Evolutionary conservation across 2,888 invertebrate genomes (phyloP).

Genomic region (Arge pagana): DNA sequence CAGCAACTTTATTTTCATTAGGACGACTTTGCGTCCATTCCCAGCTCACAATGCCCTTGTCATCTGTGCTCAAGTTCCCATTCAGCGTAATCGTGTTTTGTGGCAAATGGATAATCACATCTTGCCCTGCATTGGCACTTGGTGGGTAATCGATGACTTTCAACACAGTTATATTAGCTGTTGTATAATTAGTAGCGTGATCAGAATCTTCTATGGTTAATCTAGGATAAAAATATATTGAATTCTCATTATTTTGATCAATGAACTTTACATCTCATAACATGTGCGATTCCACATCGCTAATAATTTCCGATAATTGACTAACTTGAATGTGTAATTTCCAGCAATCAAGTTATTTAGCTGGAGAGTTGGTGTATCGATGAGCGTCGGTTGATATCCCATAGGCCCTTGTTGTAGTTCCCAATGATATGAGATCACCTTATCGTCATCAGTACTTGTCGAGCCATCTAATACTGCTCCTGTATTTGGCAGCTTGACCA

Average conservation of each 20-base stretch:
- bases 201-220: slow-evolving; percentile 91
- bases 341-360: slow-evolving; percentile 86
- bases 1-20: slow-evolving; percentile 88
- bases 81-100: slow-evolving; percentile 83
- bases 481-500: slow-evolving; percentile 87
- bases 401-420: slow-evolving; percentile 86
- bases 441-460: slow-evolving; percentile 80
- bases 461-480: slow-evolving; percentile 87
- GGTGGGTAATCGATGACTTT: slow-evolving; percentile 95
- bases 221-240: slow-evolving; percentile 46
- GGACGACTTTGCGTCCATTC: slow-evolving; percentile 93
- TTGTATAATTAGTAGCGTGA: slow-evolving; percentile 81
- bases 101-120: slow-evolving; percentile 88
- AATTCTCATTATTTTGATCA: background rate
- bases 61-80: slow-evolving; percentile 90
- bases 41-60: slow-evolving; percentile 91
- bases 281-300: no score
- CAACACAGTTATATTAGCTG: slow-evolving; percentile 86
- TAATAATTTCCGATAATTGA: slow-evolving; percentile 4
- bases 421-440: slow-evolving; percentile 89
- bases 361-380: slow-evolving; percentile 81
- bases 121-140: slow-evolving; percentile 90
- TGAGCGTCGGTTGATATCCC: slow-evolving; percentile 79
- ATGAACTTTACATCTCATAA: background rate
- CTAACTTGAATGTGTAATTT: slow-evolving; percentile 81